Evolutionary conservation across 2,113 vertebrate species (phyloP).

Genomic region (Hydropotes inermis): DNA sequence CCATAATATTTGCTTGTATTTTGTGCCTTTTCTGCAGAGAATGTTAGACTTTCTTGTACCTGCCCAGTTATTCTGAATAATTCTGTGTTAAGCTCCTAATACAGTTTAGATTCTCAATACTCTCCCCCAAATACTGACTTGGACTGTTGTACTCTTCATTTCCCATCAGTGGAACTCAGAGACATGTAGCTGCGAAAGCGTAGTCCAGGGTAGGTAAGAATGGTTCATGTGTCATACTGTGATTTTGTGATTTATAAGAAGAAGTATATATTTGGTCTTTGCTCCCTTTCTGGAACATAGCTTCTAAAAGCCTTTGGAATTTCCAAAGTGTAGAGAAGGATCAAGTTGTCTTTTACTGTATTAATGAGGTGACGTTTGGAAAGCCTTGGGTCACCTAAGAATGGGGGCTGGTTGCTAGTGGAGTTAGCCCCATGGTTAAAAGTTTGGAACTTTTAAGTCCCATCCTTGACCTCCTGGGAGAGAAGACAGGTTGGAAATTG

Average conservation of each 20-base stretch:
- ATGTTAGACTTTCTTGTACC: not conserved
- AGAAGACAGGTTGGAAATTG: not conserved
- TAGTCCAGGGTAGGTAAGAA: not conserved
- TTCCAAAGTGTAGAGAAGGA: not conserved
- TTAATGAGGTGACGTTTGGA: not conserved
- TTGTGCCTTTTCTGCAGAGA: not conserved
- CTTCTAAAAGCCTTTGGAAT: not conserved
- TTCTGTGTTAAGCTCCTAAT: not conserved
- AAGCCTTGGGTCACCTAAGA: not conserved
- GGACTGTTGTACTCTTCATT: not conserved
- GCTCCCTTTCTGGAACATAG: not conserved
- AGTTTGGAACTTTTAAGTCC: not conserved
- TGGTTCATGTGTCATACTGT: not conserved
- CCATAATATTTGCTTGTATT: not conserved
- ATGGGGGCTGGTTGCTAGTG: not conserved
- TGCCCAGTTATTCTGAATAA: not conserved
- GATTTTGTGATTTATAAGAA: not conserved
- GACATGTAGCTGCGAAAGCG: not conserved
- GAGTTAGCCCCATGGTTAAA: not conserved
- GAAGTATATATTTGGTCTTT: not conserved
- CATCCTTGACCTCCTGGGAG: not conserved
- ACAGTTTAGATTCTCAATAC: not conserved
- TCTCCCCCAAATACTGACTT: not conserved
- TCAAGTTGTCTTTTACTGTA: not conserved
- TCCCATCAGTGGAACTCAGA: fast-evolving